Percentiles rank a stretch among this genome's conserved stretches.
These are phyloP conservation scores for Nasonia longicornis DNA, from an alignment of 1,140 invertebrate species.

Conservation along the genomic window DNA sequence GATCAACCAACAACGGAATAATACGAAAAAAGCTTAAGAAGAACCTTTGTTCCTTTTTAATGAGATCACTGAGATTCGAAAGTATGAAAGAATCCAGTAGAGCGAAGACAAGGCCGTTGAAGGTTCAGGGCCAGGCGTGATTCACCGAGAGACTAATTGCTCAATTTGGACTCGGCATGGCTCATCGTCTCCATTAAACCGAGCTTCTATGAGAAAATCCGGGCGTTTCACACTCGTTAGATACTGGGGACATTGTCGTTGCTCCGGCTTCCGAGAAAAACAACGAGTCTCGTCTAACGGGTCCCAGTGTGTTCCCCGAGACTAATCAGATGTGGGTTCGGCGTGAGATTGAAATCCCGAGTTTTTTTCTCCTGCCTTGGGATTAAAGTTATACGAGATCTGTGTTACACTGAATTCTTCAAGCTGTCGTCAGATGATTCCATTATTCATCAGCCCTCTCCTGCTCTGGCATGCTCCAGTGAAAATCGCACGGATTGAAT, in stretches of 20 bases:
- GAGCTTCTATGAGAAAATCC: slow-evolving; percentile 7
- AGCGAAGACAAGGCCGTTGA: slow-evolving; percentile 2
- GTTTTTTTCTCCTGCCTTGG: not conserved
- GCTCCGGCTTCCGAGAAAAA: not conserved
- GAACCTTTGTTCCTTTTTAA: not conserved
- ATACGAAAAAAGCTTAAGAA: no score
- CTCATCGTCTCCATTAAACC: not conserved
- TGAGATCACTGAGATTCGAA: not conserved
- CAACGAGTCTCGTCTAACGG: not conserved
- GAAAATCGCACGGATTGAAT: not conserved
- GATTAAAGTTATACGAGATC: not conserved
- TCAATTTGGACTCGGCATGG: not conserved
- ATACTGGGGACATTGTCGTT: not conserved
- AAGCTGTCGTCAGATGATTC: no score
- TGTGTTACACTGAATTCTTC: no score
- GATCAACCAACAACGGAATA: no score
- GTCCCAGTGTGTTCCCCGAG: not conserved
- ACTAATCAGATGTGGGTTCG: not conserved
- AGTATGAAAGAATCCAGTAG: not conserved
- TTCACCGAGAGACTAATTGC: not conserved
- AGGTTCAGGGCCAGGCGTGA: slow-evolving; percentile 19
- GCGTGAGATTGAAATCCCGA: not conserved
- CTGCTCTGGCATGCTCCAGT: no score
- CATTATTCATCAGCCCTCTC: no score
- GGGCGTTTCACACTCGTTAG: not conserved